A percentile compares a stretch with the other conserved stretches of the same genome.
Evolutionary conservation across 2,113 vertebrate species (phyloP).

Genomic region (Formicarius rufipectus): DNA sequence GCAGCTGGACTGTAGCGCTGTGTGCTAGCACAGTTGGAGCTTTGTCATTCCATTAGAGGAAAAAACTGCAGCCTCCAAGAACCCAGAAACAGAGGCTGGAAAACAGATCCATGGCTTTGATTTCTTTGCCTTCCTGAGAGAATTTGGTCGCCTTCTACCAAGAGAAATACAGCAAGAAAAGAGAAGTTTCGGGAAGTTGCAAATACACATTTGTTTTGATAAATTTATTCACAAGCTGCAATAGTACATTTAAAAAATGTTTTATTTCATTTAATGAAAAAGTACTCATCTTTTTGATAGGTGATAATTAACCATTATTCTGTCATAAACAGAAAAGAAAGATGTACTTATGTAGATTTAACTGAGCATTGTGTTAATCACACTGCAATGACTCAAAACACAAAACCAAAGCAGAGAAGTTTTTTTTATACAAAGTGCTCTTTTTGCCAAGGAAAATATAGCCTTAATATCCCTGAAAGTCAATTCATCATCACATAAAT

Average conservation of each 20-base stretch:
- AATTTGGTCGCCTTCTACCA: not conserved
- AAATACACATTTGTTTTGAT: slow-evolving; percentile 60
- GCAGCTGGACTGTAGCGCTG: not conserved
- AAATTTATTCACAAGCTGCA: slow-evolving; percentile 58
- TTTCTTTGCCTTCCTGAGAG: not conserved
- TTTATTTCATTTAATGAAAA: slow-evolving; percentile 74
- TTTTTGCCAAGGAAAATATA: slow-evolving; percentile 37
- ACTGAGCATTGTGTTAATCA: slow-evolving; percentile 69
- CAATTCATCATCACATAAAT: slow-evolving; percentile 25
- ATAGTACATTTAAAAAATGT: slow-evolving; percentile 41
- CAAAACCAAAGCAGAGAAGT: slow-evolving; percentile 52
- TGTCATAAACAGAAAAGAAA: slow-evolving; percentile 77
- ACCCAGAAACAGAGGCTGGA: not conserved
- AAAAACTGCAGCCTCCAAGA: not conserved
- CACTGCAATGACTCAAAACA: slow-evolving; percentile 69
- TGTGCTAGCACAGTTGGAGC: slow-evolving; percentile 19
- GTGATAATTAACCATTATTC: slow-evolving; percentile 73
- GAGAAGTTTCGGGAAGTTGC: slow-evolving; percentile 38
- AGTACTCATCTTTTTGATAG: slow-evolving; percentile 70
- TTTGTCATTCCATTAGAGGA: slow-evolving; percentile 25
- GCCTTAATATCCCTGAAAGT: slow-evolving; percentile 6
- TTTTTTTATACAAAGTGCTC: slow-evolving; percentile 64
- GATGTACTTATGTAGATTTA: slow-evolving; percentile 60
- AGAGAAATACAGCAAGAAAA: not conserved
- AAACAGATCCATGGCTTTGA: not conserved